Evolutionary conservation across 2,113 vertebrate genomes (phyloP), one percentile per base, ranked within the genome.

Genomic region (Redunca redunca): DNA sequence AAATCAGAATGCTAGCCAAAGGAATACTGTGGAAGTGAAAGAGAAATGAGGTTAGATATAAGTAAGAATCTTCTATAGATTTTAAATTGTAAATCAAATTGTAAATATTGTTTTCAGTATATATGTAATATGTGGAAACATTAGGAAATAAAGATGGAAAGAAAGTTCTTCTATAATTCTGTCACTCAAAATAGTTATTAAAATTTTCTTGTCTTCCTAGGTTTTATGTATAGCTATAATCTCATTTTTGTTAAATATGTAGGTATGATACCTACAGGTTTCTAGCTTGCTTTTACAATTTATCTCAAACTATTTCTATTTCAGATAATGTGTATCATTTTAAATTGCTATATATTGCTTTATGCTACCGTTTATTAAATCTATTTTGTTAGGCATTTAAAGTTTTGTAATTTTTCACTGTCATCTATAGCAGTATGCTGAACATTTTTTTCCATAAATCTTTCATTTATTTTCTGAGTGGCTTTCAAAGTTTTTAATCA

Each of bases 391-490:
- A 82, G 40, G 40, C 46, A 48, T 87, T 82, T 52, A 93, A 85
- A 88, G 53, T 92, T 91, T 71, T 86, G 8, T 60, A 30, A 81
- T 89, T 82, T 95, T 58, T 94, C 40, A 36, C 46, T 58, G 40
- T 82, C 17, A 1, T 92, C 7, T 95, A 1, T 5, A 82, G 8
- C n/a, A 96, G 19, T 78, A 15, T 46, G 77, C 43, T 52, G 25
- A 86, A 74, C 28, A 6, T 87, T 86, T 91, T 87, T 91, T 95
- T 88, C 28, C 25, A 86, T 74, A 43, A 84, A 50, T 93, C 7
- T 93, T 93, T 57, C 43, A 50, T 21, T 88, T 95, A 36, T 97
- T 96, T 81, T 88, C 17, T 74, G 52, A 95, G 23, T 91, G 52
- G 25, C 58, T 95, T 88, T 90, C 50, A 95, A 64, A 57, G 36